phyloP scores from a whole-genome alignment of 2,113 vertebrate genomes.

The Parotia lawesii region DNA sequence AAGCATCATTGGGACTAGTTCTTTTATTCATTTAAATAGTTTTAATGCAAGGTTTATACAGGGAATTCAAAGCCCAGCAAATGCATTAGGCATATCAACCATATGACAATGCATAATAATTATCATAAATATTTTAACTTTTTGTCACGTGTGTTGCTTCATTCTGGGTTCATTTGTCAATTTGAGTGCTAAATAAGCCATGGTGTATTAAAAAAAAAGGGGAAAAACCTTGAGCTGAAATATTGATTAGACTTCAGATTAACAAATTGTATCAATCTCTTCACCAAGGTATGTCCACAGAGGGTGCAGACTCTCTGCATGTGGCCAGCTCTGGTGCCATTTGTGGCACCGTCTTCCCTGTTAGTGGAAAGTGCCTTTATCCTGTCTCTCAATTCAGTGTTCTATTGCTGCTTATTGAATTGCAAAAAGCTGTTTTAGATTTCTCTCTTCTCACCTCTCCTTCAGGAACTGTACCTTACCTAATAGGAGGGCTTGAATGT shows the following conservation, averaged over 20 bases:
- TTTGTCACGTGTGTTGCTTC: background rate
- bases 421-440: background rate
- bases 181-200: background rate
- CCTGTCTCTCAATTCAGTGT: background rate
- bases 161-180: background rate
- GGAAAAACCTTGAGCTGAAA: background rate
- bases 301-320: background rate
- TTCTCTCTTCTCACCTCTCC: background rate
- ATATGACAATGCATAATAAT: background rate
- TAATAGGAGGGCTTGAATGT: background rate
- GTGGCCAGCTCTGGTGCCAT: background rate
- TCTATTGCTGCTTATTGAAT: background rate
- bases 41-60: background rate
- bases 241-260: background rate
- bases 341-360: background rate
- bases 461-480: background rate
- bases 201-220: background rate
- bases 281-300: background rate
- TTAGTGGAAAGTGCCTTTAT: background rate
- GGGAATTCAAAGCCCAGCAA: constrained; percentile 14
- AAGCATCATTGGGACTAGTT: background rate
- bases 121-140: background rate
- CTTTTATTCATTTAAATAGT: background rate
- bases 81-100: background rate
- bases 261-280: background rate